These are phyloP conservation scores for Arremon aurantiirostris DNA, from an alignment of 2,797 vertebrate genomes.

Conservation along the genomic window DNA sequence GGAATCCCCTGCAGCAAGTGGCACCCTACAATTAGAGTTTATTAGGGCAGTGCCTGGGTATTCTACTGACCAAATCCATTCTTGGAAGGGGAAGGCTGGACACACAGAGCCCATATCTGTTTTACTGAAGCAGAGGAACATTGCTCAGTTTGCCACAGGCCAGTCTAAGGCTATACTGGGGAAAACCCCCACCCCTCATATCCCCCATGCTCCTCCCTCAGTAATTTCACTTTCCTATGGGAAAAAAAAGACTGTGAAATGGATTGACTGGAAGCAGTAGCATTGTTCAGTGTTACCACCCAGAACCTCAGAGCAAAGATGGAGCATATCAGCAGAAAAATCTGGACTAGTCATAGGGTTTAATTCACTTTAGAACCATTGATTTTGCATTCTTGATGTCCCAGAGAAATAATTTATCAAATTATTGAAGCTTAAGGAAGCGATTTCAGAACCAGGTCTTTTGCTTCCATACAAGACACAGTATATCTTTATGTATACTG, in stretches of 20 bases:
- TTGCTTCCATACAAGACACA: not conserved
- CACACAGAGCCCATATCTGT: not conserved
- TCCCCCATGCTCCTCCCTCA: not conserved
- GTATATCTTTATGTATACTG: too few relatives aligned
- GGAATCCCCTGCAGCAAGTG: not conserved
- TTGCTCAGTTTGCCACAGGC: not conserved
- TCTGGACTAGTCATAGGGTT: not conserved
- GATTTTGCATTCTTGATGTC: not conserved
- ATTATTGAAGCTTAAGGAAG: not conserved
- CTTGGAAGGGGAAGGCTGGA: not conserved
- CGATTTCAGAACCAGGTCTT: not conserved
- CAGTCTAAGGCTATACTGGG: not conserved
- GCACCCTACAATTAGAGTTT: not conserved
- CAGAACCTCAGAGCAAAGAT: not conserved
- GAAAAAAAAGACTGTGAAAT: not conserved
- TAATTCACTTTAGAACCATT: not conserved
- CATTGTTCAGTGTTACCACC: not conserved
- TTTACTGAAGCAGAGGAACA: not conserved
- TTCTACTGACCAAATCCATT: not conserved
- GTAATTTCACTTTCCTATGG: not conserved
- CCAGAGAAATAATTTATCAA: not conserved
- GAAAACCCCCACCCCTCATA: fast-evolving
- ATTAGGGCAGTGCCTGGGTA: not conserved
- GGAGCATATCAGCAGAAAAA: not conserved
- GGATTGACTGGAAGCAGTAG: not conserved